These are phyloP conservation scores for Crepidodera aurea DNA, from an alignment of 2,888 invertebrate species.

Conservation along the genomic window DNA sequence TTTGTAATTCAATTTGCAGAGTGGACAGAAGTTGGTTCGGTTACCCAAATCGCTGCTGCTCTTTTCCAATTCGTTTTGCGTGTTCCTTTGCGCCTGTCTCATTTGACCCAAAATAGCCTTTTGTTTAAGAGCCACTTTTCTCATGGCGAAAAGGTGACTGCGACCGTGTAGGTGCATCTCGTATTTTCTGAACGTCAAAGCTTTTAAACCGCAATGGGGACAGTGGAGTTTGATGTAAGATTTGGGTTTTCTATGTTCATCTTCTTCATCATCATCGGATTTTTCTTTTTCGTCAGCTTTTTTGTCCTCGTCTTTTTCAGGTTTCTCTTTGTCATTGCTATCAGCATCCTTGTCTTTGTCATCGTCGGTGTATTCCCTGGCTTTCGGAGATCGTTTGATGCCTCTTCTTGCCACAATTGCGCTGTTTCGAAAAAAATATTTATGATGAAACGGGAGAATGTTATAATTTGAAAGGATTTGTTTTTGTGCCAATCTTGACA, in stretches of 20 bases:
- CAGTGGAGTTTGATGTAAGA: constrained; percentile 76
- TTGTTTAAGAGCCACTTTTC: constrained; percentile 76
- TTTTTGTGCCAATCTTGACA: too few species aligned
- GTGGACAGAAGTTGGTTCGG: constrained; percentile 59
- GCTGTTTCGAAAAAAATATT: constrained; percentile 37
- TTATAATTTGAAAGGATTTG: too few species aligned
- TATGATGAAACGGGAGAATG: neutral
- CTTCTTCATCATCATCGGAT: constrained; percentile 46
- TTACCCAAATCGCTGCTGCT: constrained; percentile 66
- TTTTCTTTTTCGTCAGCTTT: constrained; percentile 47
- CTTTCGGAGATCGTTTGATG: constrained; percentile 30
- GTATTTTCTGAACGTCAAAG: constrained; percentile 79
- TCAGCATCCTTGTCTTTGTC: constrained; percentile 51
- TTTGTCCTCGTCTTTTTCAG: constrained; percentile 47
- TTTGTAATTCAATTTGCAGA: constrained; percentile 61
- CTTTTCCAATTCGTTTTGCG: constrained; percentile 81
- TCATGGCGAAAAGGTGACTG: constrained; percentile 77
- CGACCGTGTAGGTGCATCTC: constrained; percentile 76
- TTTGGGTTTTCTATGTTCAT: constrained; percentile 53
- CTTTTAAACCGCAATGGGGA: constrained; percentile 79
- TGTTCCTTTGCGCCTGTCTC: constrained; percentile 81
- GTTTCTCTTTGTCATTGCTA: constrained; percentile 32
- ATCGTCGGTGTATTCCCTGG: constrained; percentile 42
- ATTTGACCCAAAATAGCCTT: constrained; percentile 70
- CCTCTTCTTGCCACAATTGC: constrained; percentile 47